Evolutionary conservation across 2,113 vertebrate species (phyloP).

Genomic region (Actenoides lindsayi): DNA sequence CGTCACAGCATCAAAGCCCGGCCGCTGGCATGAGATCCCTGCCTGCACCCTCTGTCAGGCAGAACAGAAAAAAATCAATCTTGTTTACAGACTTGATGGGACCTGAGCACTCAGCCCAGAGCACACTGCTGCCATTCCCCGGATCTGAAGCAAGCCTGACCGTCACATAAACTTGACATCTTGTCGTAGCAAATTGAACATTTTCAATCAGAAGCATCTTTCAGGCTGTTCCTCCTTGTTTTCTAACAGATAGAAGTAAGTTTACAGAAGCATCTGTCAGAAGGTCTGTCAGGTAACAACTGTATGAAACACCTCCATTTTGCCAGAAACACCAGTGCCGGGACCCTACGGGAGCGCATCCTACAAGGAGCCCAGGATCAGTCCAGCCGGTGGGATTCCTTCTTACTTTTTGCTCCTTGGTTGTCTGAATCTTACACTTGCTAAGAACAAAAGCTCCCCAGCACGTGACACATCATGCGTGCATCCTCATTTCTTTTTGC

Average conservation of each 20-base stretch:
- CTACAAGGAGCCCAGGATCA: accelerated
- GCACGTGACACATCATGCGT: not conserved
- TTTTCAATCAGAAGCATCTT: not conserved
- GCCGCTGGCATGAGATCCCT: accelerated
- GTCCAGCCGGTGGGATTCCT: not conserved
- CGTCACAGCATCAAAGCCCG: not conserved
- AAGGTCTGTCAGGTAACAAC: not conserved
- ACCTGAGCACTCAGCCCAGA: not conserved
- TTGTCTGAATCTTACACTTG: not conserved
- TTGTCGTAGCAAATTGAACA: accelerated
- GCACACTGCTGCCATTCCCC: accelerated
- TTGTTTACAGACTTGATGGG: not conserved
- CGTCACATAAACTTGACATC: not conserved
- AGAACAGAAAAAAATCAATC: constrained; percentile 11
- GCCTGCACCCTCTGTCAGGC: not conserved
- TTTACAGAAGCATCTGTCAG: not conserved
- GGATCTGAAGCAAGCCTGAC: not conserved
- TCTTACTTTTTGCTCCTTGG: not conserved
- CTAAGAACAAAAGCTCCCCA: not conserved
- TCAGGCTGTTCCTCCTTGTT: not conserved
- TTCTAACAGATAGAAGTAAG: not conserved
- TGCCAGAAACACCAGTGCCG: not conserved
- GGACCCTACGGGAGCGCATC: accelerated
- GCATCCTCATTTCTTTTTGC: not conserved
- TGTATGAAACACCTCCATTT: accelerated